phyloP scores from a whole-genome alignment of 2,797 vertebrate genomes.

The Siniperca scherzeri region DNA sequence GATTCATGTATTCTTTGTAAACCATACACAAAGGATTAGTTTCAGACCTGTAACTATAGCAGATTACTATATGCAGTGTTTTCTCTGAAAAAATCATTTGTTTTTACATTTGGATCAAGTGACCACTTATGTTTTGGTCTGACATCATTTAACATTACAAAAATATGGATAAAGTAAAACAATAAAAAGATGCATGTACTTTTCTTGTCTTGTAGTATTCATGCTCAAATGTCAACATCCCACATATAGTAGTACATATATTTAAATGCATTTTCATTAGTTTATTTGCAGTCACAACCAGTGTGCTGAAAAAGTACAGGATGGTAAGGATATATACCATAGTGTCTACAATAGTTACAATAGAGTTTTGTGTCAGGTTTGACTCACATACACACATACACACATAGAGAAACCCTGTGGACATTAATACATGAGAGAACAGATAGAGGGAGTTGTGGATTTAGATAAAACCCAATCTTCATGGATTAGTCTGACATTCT shows the following conservation, averaged over 20 bases:
- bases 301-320: constrained; percentile 1
- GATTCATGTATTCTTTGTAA: not conserved
- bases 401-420: constrained; percentile 17
- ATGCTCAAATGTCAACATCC: not conserved
- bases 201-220: not conserved
- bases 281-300: not conserved
- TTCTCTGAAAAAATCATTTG: not conserved
- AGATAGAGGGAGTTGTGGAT: constrained; percentile 58
- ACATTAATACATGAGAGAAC: constrained; percentile 39
- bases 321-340: not conserved
- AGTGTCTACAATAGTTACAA: not conserved
- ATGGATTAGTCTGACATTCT: constrained; percentile 53
- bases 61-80: not conserved
- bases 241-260: not conserved
- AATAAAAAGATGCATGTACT: not conserved
- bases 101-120: not conserved
- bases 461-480: constrained; percentile 60
- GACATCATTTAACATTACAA: not conserved
- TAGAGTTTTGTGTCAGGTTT: constrained; percentile 26
- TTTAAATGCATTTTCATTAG: not conserved
- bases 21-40: not conserved
- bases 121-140: not conserved
- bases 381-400: too few relatives aligned
- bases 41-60: not conserved
- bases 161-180: not conserved